phyloP scores from a whole-genome alignment of 2,888 invertebrate species.

The Pheosia gnoma region DNA sequence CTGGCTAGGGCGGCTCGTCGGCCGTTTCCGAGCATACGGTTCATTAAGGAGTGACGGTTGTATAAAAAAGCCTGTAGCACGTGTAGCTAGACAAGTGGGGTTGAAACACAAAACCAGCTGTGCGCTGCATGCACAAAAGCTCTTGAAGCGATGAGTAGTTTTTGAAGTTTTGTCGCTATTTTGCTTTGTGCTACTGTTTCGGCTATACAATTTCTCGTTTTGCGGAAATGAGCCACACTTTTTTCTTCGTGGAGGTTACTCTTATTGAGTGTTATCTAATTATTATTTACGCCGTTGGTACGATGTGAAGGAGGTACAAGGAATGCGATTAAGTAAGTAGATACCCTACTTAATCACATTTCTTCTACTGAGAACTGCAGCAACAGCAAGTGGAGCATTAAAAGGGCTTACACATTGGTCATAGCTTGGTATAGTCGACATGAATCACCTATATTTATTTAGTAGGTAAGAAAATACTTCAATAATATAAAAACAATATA shows the following conservation, averaged over 20 bases:
- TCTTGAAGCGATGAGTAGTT: constrained; percentile 20
- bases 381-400: too few species aligned
- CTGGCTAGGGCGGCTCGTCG: constrained; percentile 63
- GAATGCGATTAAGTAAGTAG: too few species aligned
- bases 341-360: too few species aligned
- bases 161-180: constrained; percentile 17
- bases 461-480: too few species aligned
- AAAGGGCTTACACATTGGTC: too few species aligned
- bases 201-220: neutral
- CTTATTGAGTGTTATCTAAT: too few species aligned
- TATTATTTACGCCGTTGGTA: too few species aligned
- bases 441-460: too few species aligned
- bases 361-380: too few species aligned
- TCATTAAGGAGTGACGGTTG: constrained; percentile 61
- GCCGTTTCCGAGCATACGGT: constrained; percentile 71
- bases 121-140: constrained; percentile 22
- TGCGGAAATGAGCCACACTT: neutral
- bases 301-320: too few species aligned
- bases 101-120: constrained; percentile 46
- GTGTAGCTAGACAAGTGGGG: constrained; percentile 65
- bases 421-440: too few species aligned
- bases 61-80: constrained; percentile 69
- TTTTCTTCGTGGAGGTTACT: neutral
- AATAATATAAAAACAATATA: too few species aligned
- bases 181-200: neutral